phyloP scores from a whole-genome alignment of 2,888 invertebrate species.

The Bimastos eiseni region DNA sequence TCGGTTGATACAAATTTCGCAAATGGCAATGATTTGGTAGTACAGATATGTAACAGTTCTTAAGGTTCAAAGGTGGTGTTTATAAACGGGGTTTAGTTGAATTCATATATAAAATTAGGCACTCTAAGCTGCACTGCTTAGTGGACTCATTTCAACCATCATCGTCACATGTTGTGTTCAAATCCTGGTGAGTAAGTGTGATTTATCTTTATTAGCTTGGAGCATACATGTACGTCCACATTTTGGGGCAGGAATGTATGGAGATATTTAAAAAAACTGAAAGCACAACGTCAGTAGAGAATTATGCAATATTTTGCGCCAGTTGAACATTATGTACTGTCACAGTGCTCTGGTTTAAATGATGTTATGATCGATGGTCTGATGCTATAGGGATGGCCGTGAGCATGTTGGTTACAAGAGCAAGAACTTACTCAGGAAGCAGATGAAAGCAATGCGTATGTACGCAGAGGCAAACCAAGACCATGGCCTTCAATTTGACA shows the following conservation, averaged over 20 bases:
- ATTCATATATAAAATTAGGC: not conserved
- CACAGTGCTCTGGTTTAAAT: not conserved
- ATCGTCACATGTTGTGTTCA: not conserved
- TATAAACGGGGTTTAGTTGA: not conserved
- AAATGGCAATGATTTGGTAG: not conserved
- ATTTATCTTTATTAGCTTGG: not conserved
- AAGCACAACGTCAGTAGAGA: not conserved
- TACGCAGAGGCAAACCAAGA: constrained; percentile 36
- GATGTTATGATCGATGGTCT: not conserved
- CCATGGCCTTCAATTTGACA: constrained; percentile 33
- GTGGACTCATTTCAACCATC: not conserved
- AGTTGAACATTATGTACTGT: no score
- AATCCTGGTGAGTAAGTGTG: not conserved
- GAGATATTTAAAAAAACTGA: not conserved
- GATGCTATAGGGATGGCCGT: not conserved
- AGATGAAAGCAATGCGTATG: constrained; percentile 26
- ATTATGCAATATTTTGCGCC: not conserved
- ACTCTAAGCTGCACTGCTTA: no score
- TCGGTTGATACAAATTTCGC: not conserved
- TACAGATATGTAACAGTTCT: not conserved
- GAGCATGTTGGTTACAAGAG: not conserved
- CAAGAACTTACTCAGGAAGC: constrained; percentile 23
- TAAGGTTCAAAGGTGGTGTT: not conserved
- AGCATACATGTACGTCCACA: not conserved
- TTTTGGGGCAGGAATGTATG: not conserved